These are phyloP conservation scores for Athalia rosae DNA, from an alignment of 2,888 invertebrate genomes.

Conservation along the genomic window DNA sequence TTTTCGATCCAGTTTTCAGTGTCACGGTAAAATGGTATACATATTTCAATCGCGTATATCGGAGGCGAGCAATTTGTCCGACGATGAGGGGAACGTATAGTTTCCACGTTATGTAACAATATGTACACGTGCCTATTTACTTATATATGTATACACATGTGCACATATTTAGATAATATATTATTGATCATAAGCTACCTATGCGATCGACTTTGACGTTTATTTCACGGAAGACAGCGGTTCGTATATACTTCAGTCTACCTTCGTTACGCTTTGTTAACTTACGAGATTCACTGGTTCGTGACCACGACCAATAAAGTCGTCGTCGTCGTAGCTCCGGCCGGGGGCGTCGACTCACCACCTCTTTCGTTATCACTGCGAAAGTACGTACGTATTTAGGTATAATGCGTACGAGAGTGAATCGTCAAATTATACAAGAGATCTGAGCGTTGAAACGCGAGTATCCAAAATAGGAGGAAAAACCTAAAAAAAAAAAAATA, in stretches of 20 bases:
- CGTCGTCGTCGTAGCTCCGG: not conserved
- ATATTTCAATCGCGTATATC: too few relatives aligned
- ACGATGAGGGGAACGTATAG: too few relatives aligned
- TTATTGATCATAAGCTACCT: slow-evolving; percentile 3
- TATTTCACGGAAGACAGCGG: slow-evolving; percentile 42
- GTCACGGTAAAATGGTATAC: too few relatives aligned
- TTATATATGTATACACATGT: too few relatives aligned
- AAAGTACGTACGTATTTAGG: not conserved
- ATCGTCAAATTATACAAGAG: not conserved
- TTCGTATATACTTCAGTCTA: slow-evolving; percentile 7
- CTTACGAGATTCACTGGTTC: slow-evolving; percentile 42
- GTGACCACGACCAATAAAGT: slow-evolving; percentile 22
- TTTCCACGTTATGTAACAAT: too few relatives aligned
- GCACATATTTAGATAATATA: not conserved
- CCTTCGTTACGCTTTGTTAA: slow-evolving; percentile 41
- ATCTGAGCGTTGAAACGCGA: not conserved
- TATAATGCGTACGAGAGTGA: not conserved
- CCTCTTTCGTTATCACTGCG: too few relatives aligned
- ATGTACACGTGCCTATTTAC: too few relatives aligned
- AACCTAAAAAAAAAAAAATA: too few relatives aligned
- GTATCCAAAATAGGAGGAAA: not conserved
- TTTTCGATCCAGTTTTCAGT: too few relatives aligned
- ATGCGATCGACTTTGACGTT: slow-evolving; percentile 40
- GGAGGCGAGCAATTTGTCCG: too few relatives aligned
- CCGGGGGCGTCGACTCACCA: not conserved